A percentile compares a stretch with the other conserved stretches of the same genome.
These are phyloP conservation scores for Drosophila malerkotliana DNA, from an alignment of 1,140 invertebrate genomes.

Conservation along the genomic window DNA sequence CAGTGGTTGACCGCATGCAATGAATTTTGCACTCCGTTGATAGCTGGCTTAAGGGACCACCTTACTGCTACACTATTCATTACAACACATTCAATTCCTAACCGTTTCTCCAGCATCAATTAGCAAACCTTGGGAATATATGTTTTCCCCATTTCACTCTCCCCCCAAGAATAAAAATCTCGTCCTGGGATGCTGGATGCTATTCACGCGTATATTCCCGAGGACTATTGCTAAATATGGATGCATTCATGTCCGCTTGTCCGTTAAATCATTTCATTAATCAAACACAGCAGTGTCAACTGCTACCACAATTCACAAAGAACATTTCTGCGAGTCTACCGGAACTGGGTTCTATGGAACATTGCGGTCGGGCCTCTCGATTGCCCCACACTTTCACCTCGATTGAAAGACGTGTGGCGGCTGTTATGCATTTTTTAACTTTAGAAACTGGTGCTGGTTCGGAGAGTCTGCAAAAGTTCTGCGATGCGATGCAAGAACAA, in stretches of 20 bases:
- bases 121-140: slow-evolving; percentile 2
- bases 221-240: neutral
- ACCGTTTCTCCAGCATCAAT: slow-evolving; percentile 6
- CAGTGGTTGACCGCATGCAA: slow-evolving; percentile 48
- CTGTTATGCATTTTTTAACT: slow-evolving; percentile 13
- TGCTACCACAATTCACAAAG: slow-evolving; percentile 13
- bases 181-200: slow-evolving; percentile 2
- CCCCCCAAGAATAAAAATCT: neutral
- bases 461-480: slow-evolving; percentile 21
- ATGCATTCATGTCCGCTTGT: slow-evolving; percentile 35
- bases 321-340: neutral
- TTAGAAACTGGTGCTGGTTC: slow-evolving; percentile 9
- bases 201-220: slow-evolving; percentile 14
- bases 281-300: slow-evolving; percentile 1
- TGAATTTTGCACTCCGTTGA: slow-evolving; percentile 37
- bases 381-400: slow-evolving; percentile 14
- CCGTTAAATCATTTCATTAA: slow-evolving; percentile 22
- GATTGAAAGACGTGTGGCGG: neutral
- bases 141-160: neutral
- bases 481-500: slow-evolving; percentile 14
- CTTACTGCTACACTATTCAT: slow-evolving; percentile 43
- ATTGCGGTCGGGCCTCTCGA: slow-evolving; percentile 31
- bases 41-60: slow-evolving; percentile 30
- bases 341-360: slow-evolving; percentile 23
- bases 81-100: slow-evolving; percentile 32